These are phyloP conservation scores for Lepeophtheirus salmonis DNA, from an alignment of 1,140 invertebrate genomes.

Conservation along the genomic window DNA sequence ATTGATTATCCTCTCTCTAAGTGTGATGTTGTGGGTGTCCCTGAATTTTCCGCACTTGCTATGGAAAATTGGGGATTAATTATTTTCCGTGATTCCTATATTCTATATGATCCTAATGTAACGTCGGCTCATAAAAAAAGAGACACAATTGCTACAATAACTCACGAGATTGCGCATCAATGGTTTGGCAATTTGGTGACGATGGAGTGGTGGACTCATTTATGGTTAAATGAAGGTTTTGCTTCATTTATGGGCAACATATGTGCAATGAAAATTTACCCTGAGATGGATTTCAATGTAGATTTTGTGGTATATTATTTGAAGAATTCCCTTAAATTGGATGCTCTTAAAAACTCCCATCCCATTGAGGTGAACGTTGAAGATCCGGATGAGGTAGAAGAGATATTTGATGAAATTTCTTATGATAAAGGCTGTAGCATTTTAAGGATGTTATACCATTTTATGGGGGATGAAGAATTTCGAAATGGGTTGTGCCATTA, in stretches of 20 bases:
- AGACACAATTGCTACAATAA: conserved; percentile 56
- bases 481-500: conserved; percentile 86
- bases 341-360: conserved; percentile 72
- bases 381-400: conserved; percentile 74
- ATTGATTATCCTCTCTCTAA: conserved; percentile 89
- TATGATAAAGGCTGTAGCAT: conserved; percentile 73
- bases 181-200: conserved; percentile 43
- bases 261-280: conserved; percentile 66
- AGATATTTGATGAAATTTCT: conserved; percentile 88
- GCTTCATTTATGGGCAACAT: conserved; percentile 56
- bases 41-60: conserved; percentile 73
- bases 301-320: conserved; percentile 61
- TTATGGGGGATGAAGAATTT: conserved; percentile 73
- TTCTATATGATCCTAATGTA: conserved; percentile 61
- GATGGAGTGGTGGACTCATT: conserved; percentile 36
- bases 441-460: conserved; percentile 87
- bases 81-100: conserved; percentile 58
- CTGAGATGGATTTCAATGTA: conserved; percentile 81
- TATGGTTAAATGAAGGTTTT: conserved; percentile 52
- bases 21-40: conserved; percentile 82
- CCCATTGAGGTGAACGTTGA: conserved; percentile 74
- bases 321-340: conserved; percentile 52
- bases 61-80: conserved; percentile 94
- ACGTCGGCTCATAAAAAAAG: conserved; percentile 63
- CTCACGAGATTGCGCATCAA: conserved; percentile 35